Evolutionary conservation across 2,888 invertebrate species (phyloP).

Genomic region (Pogonocherus hispidulus): DNA sequence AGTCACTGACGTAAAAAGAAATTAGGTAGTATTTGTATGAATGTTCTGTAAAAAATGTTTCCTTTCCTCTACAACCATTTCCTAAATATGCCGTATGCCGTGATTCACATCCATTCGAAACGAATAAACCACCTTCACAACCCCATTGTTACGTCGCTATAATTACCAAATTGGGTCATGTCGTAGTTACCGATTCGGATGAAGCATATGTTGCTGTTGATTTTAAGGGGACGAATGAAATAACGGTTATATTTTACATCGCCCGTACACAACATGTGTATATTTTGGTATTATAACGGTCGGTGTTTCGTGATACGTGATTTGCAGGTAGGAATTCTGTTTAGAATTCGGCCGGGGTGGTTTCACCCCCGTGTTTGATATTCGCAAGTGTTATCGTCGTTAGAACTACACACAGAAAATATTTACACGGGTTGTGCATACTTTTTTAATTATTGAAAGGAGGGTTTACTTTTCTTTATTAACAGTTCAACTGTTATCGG

Average conservation of each 20-base stretch:
- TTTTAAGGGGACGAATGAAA: constrained; percentile 36
- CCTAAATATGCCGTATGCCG: no score
- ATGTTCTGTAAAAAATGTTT: no score
- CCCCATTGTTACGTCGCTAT: constrained; percentile 7
- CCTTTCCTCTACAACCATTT: no score
- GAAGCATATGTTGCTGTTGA: constrained; percentile 32
- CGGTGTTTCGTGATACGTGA: constrained; percentile 36
- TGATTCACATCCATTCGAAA: constrained; percentile 3
- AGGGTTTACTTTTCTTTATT: no score
- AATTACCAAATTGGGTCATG: constrained; percentile 39
- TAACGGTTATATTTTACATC: constrained; percentile 51
- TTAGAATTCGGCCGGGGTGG: constrained; percentile 21
- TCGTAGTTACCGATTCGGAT: constrained; percentile 28
- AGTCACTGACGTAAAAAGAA: no score
- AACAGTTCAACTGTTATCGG: no score
- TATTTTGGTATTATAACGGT: constrained; percentile 47
- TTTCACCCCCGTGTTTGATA: constrained; percentile 8
- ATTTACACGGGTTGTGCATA: no score
- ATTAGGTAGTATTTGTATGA: no score
- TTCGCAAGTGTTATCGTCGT: background rate
- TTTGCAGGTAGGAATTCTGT: constrained; percentile 31
- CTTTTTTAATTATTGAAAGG: no score
- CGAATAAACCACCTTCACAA: constrained; percentile 19
- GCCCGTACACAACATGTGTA: constrained; percentile 41
- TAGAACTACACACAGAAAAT: no score